Percentiles rank a stretch among this genome's conserved stretches.
Conservation (phyloP, 2,113 vertebrate species). For the Pleuronectes platessa region DNA sequence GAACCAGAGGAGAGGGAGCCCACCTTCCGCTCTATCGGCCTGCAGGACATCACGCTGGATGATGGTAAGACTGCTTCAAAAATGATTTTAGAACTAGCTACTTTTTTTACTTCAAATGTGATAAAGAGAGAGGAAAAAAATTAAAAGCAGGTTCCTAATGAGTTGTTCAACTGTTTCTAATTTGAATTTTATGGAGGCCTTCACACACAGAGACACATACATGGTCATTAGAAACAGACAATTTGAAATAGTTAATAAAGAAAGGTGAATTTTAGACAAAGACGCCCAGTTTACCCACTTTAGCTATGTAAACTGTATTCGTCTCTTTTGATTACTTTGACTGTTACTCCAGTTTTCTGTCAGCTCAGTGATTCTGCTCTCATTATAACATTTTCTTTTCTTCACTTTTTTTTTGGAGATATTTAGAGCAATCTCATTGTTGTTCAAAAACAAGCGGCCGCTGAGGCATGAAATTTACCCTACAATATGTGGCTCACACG, state of each 20-base stretch:
- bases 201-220: not conserved
- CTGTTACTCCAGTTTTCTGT: conserved; percentile 17
- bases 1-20: conserved; percentile 93
- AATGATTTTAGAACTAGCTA: not conserved
- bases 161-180: no score
- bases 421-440: conserved; percentile 61
- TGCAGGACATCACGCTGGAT: conserved; percentile 98
- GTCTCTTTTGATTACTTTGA: not conserved
- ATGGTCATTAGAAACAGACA: not conserved
- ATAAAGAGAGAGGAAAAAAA: not conserved
- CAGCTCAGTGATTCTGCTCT: conserved; percentile 26
- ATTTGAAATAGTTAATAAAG: not conserved
- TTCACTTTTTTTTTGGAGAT: conserved; percentile 34
- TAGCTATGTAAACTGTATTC: not conserved
- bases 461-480: conserved; percentile 52
- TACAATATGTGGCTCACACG: conserved; percentile 32
- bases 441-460: conserved; percentile 43
- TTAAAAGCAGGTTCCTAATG: not conserved
- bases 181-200: not conserved
- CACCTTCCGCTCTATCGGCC: conserved; percentile 93
- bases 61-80: conserved; percentile 87
- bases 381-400: conserved; percentile 55
- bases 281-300: not conserved
- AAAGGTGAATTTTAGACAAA: not conserved
- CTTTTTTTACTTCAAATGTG: not conserved